Conservation (phyloP, 2,888 invertebrate species). For the Incurvaria masculella region DNA sequence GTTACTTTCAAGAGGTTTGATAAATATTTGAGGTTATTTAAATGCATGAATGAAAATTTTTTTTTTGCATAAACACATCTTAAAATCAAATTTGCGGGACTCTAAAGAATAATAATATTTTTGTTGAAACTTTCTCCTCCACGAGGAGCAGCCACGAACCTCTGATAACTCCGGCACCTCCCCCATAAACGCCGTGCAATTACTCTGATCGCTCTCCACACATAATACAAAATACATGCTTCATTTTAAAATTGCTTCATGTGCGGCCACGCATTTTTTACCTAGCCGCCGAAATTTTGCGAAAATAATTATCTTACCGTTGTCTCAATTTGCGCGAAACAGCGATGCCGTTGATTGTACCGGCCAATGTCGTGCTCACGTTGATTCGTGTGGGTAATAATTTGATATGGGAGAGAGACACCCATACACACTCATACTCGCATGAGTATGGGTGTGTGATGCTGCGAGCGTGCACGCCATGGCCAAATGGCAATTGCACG, state of each 20-base stretch:
- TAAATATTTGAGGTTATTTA: too few relatives aligned
- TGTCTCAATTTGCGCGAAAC: not conserved
- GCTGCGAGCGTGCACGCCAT: too few relatives aligned
- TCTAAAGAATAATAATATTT: slow-evolving; percentile 37
- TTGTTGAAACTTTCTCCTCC: slow-evolving; percentile 24
- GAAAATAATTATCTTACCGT: not conserved
- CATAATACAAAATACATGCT: slow-evolving; percentile 22
- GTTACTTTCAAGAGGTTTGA: too few relatives aligned
- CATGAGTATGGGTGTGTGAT: too few relatives aligned
- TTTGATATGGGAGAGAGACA: too few relatives aligned
- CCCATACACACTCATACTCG: too few relatives aligned
- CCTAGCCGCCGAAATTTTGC: not conserved
- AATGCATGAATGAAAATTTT: too few relatives aligned
- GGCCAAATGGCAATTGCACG: too few relatives aligned
- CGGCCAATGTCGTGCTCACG: too few relatives aligned
- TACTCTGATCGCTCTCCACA: slow-evolving; percentile 38
- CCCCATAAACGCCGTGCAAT: slow-evolving; percentile 30
- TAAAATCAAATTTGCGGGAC: too few relatives aligned
- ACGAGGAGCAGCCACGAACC: slow-evolving; percentile 26
- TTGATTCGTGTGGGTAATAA: too few relatives aligned
- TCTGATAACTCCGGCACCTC: slow-evolving; percentile 8
- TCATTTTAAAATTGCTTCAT: not conserved
- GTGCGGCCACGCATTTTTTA: not conserved
- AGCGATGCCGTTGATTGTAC: not conserved
- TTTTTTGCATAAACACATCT: too few relatives aligned